A percentile compares a stretch with the other conserved stretches of the same genome.
phyloP scores from a whole-genome alignment of 2,113 vertebrate species.

The Platysteira castanea region DNA sequence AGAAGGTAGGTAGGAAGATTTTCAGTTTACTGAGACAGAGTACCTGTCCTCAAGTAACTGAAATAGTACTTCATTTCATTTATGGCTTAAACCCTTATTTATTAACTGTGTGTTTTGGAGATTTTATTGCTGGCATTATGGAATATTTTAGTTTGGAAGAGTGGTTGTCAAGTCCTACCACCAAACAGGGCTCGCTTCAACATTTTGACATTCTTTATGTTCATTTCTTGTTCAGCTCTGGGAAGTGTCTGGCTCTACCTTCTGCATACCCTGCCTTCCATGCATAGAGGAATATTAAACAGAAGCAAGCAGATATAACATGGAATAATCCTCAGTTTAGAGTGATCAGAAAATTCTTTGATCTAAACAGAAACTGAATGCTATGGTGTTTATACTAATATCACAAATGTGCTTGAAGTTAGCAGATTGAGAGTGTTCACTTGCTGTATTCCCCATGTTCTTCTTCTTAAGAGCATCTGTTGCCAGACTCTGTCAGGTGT shows the following conservation, averaged over 20 bases:
- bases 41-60: neutral
- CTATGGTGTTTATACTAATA: neutral
- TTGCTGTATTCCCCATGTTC: neutral
- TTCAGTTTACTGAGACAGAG: neutral
- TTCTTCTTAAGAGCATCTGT: neutral
- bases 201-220: neutral
- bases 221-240: neutral
- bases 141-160: neutral
- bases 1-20: neutral
- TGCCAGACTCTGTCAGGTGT: neutral
- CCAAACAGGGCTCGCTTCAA: neutral
- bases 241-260: neutral
- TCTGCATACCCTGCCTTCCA: neutral
- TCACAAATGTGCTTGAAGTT: neutral
- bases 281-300: neutral
- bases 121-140: neutral
- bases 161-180: neutral
- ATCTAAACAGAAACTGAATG: neutral
- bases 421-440: neutral
- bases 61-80: neutral
- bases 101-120: neutral
- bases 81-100: neutral
- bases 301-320: neutral
- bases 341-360: neutral
- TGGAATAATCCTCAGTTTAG: neutral